These are phyloP conservation scores for Pipa parva DNA, from an alignment of 2,113 vertebrate genomes.

Conservation along the genomic window DNA sequence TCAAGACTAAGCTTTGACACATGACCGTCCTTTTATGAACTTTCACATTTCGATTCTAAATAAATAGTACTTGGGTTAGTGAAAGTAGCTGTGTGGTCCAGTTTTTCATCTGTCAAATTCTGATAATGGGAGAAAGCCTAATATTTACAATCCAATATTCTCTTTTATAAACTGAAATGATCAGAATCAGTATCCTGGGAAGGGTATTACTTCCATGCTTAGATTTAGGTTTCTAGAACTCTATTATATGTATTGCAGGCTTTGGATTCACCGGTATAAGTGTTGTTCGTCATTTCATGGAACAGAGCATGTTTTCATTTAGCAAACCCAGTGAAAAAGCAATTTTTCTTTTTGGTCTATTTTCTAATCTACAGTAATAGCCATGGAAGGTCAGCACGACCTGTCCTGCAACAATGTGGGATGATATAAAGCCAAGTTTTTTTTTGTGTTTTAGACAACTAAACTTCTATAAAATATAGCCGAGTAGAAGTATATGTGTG, in stretches of 20 bases:
- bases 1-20: not conserved
- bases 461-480: no score
- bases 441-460: not conserved
- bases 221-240: conserved; percentile 16
- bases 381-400: conserved; percentile 21
- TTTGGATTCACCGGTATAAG: not conserved
- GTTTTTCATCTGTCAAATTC: conserved; percentile 29
- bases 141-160: conserved; percentile 19
- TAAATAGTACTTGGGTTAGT: conserved; percentile 11
- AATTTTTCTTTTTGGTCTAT: conserved; percentile 1
- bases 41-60: conserved; percentile 10
- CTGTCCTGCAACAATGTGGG: conserved; percentile 5
- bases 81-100: conserved; percentile 34
- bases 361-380: conserved; percentile 23
- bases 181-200: conserved; percentile 26
- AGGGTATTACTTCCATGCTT: conserved; percentile 7
- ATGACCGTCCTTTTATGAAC: conserved; percentile 16
- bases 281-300: conserved; percentile 3
- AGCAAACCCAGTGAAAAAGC: conserved; percentile 21
- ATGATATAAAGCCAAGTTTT: conserved; percentile 22
- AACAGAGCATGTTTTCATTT: not conserved
- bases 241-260: conserved; percentile 12
- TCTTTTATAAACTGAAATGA: conserved; percentile 28
- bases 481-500: no score
- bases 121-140: conserved; percentile 26